Evolutionary conservation across 2,888 invertebrate species (phyloP), one percentile per base, ranked within the genome.

Genomic region (Apodemia duryi): DNA sequence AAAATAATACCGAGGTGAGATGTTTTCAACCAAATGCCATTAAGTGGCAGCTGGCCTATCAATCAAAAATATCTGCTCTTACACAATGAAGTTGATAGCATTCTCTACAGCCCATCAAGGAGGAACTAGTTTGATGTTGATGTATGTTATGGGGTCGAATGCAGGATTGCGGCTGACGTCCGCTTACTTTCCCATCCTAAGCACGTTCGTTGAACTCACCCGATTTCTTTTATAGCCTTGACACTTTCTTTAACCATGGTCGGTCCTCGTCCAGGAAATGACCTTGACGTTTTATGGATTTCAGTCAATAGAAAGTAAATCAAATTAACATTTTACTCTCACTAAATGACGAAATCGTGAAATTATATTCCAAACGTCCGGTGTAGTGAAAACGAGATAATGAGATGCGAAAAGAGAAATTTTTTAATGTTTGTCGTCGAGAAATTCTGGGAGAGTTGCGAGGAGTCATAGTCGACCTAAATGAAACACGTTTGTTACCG

Each of bases 341-440:
- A 85, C 90, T 87, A 71, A 78, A 80, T 85, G 82, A 83, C 82
- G 83, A 84, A 85, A 84, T 76, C 70, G 76, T 77, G 76, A 88
- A 89, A 88, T 89, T 80, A 82, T 84, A 81, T 83, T 80, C 74
- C 77, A 68, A 76, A 75, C 75, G 81, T 83, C 85, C 84, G 83
- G 79, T 76, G 78, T 72, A 88, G 91, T 90, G 91, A 91, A 91
- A 91, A 88, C 88, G 76, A 86, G 75, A 76, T 87, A 91, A 90
- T 89, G 86, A 88, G 83, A 91, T 90, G 88, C 88, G 81, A 88
- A 88, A 91, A 91, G 91, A 91, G 91, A 91, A 91, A 91, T 88
- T 90, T 73, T 89, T 79, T 84, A 89, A 88, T 86, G 83, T 89
- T 91, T 90, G 84, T 77, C 78, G 78, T 77, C 80, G 86, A 85